Percentiles rank a stretch among this genome's conserved stretches.
phyloP scores from a whole-genome alignment of 2,113 vertebrate genomes.

The Takifugu flavidus region DNA sequence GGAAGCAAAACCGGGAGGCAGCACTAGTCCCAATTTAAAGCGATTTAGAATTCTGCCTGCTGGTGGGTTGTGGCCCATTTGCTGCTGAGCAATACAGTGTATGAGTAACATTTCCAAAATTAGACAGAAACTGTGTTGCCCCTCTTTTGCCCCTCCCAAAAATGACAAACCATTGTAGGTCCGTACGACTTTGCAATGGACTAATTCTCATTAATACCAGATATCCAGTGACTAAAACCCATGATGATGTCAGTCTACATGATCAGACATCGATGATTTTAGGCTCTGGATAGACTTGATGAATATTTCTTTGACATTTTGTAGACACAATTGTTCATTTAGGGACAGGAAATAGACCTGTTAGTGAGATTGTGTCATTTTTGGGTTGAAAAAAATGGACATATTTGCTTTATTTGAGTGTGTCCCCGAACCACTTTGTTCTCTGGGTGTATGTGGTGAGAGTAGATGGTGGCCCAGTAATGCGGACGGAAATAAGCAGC shows the following conservation, averaged over 20 bases:
- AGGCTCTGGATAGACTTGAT: conserved; percentile 63
- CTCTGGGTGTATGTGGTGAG: conserved; percentile 49
- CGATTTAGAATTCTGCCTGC: conserved; percentile 41
- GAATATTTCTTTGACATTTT: conserved; percentile 25
- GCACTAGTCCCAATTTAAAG: conserved; percentile 49
- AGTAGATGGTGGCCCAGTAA: conserved; percentile 53
- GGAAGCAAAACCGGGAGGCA: conserved; percentile 66
- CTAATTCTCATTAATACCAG: conserved; percentile 50
- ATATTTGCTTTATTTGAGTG: conserved; percentile 37
- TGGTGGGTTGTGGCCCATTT: conserved; percentile 41
- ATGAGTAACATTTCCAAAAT: conserved; percentile 46
- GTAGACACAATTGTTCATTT: conserved; percentile 10
- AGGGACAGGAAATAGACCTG: conserved; percentile 22
- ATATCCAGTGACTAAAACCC: conserved; percentile 64
- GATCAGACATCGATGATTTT: conserved; percentile 55
- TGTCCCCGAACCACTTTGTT: conserved; percentile 52
- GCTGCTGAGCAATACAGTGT: conserved; percentile 23
- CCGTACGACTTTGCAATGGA: conserved; percentile 25
- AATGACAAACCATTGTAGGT: conserved; percentile 62
- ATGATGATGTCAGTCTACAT: conserved; percentile 43
- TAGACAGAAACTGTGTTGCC: conserved; percentile 44
- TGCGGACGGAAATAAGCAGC: conserved; percentile 43
- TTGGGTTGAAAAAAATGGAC: conserved; percentile 51
- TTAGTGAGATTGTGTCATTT: conserved; percentile 49
- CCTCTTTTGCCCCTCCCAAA: conserved; percentile 57